Evolutionary conservation across 2,113 vertebrate genomes (phyloP), one percentile per base, ranked within the genome.

Genomic region (Boleophthalmus pectinirostris): DNA sequence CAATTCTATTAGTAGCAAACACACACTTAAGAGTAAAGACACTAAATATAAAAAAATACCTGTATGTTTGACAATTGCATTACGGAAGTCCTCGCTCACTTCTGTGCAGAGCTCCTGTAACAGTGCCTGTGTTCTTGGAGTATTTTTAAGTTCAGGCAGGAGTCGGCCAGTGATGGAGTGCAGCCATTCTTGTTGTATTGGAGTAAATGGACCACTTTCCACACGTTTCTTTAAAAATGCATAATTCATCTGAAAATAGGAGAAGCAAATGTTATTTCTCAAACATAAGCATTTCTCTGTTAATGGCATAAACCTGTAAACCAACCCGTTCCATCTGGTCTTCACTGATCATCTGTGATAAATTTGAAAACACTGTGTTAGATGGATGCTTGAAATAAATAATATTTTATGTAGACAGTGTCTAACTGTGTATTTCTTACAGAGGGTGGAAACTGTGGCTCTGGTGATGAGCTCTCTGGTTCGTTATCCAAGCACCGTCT

Each of bases 111-210:
- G 94, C 23, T 94, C 85, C 63, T 93, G 82, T 14, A 93, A 64
- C 12, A 96, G 79, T 71, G 89, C 79, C 47, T 90, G 47, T 74
- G 74, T 85, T 0, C 90, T 72, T 16, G 88, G 91, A 58, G 91
- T 93, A 84, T 94, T 87, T 70, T 79, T 93, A n/a, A 96, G 91
- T 0, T 88, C 69, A 16, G 64, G 71, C 0, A 95, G 90, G 18
- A 98, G 84, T 64, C 92, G 66, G 18, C 68, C 11, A 7, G 96
- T 75, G 57, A 97, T 87, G 20, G 94, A 88, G 14, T 87, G 85
- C 57, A 98, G 80, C 95, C 96, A 97, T 24, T 94, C 80, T 53
- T 92, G 88, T 84, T 93, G 94, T 80, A 98, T 93, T 46, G 96
- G 95, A 67, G 89, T 77, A 12, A 94, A 45, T 0, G 95, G 94